phyloP scores from a whole-genome alignment of 2,797 vertebrate genomes.

The Lateolabrax maculatus region DNA sequence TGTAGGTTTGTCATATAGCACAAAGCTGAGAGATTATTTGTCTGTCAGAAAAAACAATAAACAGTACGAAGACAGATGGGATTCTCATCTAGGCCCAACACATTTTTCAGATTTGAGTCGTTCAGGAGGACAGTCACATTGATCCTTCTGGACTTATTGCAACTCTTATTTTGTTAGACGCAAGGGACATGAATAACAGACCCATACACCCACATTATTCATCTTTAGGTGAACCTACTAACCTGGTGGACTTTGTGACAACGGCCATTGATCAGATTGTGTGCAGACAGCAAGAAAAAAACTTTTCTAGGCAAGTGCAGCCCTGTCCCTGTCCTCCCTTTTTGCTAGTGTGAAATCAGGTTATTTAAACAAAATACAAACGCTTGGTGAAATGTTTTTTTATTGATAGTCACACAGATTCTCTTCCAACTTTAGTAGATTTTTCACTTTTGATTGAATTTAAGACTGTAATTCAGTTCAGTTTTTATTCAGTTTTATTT shows the following conservation, averaged over 20 bases:
- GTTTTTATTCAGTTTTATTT: not conserved
- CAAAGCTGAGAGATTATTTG: slow-evolving; percentile 49
- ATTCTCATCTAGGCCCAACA: slow-evolving; percentile 20
- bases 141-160: slow-evolving; percentile 43
- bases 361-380: not conserved
- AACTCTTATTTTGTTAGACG: slow-evolving; percentile 47
- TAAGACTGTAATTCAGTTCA: not conserved
- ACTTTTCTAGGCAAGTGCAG: not conserved
- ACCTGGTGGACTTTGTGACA: slow-evolving; percentile 16
- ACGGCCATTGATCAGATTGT: slow-evolving; percentile 2
- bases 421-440: not conserved
- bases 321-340: not conserved
- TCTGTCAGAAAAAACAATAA: slow-evolving; percentile 61
- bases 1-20: slow-evolving; percentile 18
- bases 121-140: slow-evolving; percentile 41
- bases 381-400: slow-evolving; percentile 6
- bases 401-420: not conserved
- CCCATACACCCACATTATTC: slow-evolving; percentile 5
- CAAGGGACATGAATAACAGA: slow-evolving; percentile 39
- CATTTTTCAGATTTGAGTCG: slow-evolving; percentile 59
- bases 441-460: not conserved
- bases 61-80: slow-evolving; percentile 62
- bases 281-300: not conserved
- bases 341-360: not conserved
- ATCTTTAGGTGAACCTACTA: slow-evolving; percentile 13